These are phyloP conservation scores for Chaetops frenatus DNA, from an alignment of 2,113 vertebrate species.

Conservation along the genomic window DNA sequence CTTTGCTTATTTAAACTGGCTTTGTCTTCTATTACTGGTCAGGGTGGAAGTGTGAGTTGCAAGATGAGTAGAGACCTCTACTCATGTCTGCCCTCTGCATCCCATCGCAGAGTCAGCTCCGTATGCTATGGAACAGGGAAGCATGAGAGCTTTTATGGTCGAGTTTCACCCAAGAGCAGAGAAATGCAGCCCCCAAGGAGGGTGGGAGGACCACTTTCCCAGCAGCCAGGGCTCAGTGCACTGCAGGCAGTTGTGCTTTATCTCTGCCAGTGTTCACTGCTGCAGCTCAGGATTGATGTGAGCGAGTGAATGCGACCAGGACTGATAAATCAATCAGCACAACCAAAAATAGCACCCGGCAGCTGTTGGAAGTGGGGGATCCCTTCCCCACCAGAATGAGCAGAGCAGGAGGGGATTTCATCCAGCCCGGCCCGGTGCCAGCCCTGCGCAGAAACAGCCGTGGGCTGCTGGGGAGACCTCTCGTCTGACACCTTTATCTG, in stretches of 20 bases:
- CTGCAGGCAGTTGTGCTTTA: background rate
- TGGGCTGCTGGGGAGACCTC: background rate
- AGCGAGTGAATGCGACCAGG: background rate
- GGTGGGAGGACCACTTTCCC: background rate
- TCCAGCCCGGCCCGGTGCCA: background rate
- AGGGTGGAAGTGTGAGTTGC: background rate
- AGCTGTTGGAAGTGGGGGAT: conserved; percentile 23
- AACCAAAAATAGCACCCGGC: background rate
- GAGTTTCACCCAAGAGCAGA: background rate
- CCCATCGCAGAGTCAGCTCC: background rate
- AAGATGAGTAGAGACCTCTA: background rate
- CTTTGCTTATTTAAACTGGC: background rate
- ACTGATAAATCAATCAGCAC: conserved; percentile 43
- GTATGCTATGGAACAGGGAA: background rate
- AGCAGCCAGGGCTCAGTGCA: background rate
- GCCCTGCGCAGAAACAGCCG: background rate
- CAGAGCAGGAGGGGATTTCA: conserved; percentile 7
- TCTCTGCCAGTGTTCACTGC: background rate
- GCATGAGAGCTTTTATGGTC: background rate
- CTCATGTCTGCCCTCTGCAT: rapidly evolving
- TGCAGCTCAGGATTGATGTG: background rate
- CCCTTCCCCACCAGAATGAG: background rate
- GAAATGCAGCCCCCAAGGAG: background rate
- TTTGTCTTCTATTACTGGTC: background rate
- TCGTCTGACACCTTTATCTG: background rate